Base-by-base conservation (phyloP, 2,113 vertebrate species). In the Aphyosemion australe region DNA sequence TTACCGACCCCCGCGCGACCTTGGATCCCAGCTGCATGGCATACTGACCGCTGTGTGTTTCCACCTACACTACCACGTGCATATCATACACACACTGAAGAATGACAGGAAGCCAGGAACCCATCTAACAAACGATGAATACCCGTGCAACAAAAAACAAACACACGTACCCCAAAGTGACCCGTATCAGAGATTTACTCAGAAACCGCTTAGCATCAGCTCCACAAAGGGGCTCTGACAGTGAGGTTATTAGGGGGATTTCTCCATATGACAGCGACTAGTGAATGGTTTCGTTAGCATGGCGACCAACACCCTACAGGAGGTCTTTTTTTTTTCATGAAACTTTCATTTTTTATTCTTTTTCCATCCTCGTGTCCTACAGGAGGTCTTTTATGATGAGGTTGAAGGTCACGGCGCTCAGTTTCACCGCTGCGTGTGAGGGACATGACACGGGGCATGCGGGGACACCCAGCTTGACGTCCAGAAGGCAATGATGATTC, bases 61-160 rank as follows among this genome's bases (percentile, higher is more conserved):
- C 83, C 86, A 89, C 88, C 85, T 87, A 86, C 84, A 78, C 82
- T 86, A 50, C 37, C 32, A 8, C 14, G 21, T 39, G 51, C 69
- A 65, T 37, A 56, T 20, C 16, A 37, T 16, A 34, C 37, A 42
- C 2, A 14, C 43, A 47, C 14, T 62, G 41, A 50, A 32, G 34
- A 15, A 51, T 26, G 10, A 21, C 67, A 34, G 42, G n/a, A 21
- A 20, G 21, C 42, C 50, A 62, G 61, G 51, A 45, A 53, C 26
- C 5, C 18, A 39, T 8, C 18, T 11, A 2, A 56, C 11, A 8
- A 50, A 8, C 32, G 31, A 16, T 15, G 21, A 19, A 26, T 54
- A 43, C 34, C 43, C 15, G 58, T n/a, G 18, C 41, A 64, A 12
- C 8, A 58, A 21, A 58, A 55, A 61, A 1, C 4, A 42, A 72